phyloP scores from a whole-genome alignment of 2,113 vertebrate genomes.

The Podilymbus podiceps region DNA sequence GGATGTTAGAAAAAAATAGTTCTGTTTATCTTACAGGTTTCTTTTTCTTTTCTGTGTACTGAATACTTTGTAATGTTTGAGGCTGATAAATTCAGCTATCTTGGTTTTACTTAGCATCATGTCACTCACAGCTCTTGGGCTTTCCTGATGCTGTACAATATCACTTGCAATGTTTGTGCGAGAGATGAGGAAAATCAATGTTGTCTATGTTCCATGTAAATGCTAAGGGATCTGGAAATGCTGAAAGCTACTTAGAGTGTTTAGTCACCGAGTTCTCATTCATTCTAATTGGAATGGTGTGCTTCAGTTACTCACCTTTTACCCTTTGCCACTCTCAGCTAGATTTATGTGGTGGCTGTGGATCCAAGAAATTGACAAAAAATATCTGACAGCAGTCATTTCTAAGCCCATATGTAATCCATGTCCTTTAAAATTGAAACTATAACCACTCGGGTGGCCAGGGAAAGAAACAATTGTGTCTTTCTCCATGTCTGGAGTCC shows the following conservation, averaged over 20 bases:
- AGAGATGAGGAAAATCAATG: constrained; percentile 28
- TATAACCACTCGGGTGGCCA: background rate
- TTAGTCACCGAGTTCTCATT: background rate
- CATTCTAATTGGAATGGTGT: background rate
- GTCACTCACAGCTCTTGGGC: constrained; percentile 15
- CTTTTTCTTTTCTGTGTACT: background rate
- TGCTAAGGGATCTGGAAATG: background rate
- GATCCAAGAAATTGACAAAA: background rate
- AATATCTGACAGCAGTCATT: background rate
- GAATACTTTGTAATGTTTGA: background rate
- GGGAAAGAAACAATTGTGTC: background rate
- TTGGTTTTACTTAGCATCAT: constrained; percentile 61
- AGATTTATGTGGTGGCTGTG: background rate
- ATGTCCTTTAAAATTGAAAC: background rate
- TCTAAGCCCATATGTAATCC: background rate
- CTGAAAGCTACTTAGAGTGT: background rate
- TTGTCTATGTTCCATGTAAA: background rate
- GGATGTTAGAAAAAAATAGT: constrained; percentile 13
- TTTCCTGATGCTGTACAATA: constrained; percentile 29
- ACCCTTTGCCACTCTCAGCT: background rate
- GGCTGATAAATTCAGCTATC: constrained; percentile 35
- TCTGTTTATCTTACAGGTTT: background rate
- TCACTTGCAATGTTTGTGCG: constrained; percentile 16
- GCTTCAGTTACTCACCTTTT: background rate
- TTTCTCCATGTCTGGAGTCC: background rate